Evolutionary conservation across 2,797 vertebrate genomes (phyloP).

Genomic region (Sciurus vulgaris): DNA sequence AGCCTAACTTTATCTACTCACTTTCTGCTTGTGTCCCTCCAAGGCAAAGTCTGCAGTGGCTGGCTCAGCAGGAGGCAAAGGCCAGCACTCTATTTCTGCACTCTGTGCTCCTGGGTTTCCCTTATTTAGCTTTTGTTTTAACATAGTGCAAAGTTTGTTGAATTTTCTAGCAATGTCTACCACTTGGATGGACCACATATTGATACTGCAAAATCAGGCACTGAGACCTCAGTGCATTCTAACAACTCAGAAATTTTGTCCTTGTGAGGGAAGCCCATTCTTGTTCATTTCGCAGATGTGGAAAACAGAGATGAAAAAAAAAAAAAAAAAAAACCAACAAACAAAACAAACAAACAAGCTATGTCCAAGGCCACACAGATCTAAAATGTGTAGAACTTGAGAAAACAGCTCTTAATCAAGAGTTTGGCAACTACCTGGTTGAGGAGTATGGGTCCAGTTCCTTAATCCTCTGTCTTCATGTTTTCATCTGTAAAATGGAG

Average conservation of each 20-base stretch:
- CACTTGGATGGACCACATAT: background rate
- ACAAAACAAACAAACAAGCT: background rate
- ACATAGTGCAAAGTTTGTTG: background rate
- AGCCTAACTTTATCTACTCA: background rate
- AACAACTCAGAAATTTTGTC: background rate
- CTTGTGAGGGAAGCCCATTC: background rate
- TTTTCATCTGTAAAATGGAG: slow-evolving; percentile 15
- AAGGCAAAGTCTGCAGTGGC: background rate
- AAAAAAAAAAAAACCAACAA: background rate
- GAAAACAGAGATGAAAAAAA: background rate
- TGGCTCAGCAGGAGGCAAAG: background rate
- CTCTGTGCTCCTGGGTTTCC: background rate
- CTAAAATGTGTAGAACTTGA: background rate
- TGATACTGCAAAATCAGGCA: background rate
- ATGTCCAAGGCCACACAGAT: background rate
- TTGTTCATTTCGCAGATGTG: background rate
- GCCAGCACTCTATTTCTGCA: background rate
- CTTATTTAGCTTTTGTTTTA: slow-evolving; percentile 1
- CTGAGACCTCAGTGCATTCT: background rate
- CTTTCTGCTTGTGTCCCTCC: background rate
- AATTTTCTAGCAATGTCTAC: background rate
- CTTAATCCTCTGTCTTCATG: background rate
- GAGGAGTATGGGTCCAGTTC: background rate
- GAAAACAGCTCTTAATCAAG: background rate
- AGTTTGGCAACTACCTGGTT: background rate